Evolutionary conservation across 1,140 invertebrate genomes (phyloP), one percentile per base, ranked within the genome.

Genomic region (Drosophila sturtevanti): DNA sequence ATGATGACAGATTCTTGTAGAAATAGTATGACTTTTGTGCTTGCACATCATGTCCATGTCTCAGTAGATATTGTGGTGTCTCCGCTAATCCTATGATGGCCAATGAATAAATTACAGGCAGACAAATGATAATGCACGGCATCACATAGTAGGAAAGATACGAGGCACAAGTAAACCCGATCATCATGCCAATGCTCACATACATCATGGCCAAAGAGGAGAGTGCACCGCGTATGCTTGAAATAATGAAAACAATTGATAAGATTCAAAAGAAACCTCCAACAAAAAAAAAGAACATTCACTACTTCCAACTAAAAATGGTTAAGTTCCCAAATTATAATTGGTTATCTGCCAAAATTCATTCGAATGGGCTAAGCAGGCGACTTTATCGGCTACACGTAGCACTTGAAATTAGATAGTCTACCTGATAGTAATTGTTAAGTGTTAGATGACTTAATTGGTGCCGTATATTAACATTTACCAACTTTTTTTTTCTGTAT

Each of bases 201-300:
- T 77, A 71, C 68, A 91, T 79, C 65, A 82, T 77, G 44, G 78
- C 70, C 56, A 91, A 61, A n/a, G 90, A 91, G 7, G 85, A 81
- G 14, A 91, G 22, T 11, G 73, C 77, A n/a, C 85, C 85, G 6
- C 85, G 85, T 31, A 89, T 63, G 52, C 85, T 89, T 52, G 4
- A 64, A 73, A 18, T 21, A 44, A 9, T n/a, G 48, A 22, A 21
- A 10, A 4, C 5, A 18, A 11, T 16, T 56, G 54, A 56, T 34
- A 10, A 31, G n/a, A 34, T 24, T 55, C 14, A 11, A 24, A 34
- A 27, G 11, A 52, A 24, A 9, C 16, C 6, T 44, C 16, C 14
- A 44, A 41, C 2, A 4, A 24, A 31, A 31, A 31, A 31, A 31
- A 31, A 31, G 5, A 31, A 31, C 27, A 6, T 31, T 31, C 27